Evolutionary conservation across 2,113 vertebrate genomes (phyloP).

Genomic region (Carollia perspicillata): DNA sequence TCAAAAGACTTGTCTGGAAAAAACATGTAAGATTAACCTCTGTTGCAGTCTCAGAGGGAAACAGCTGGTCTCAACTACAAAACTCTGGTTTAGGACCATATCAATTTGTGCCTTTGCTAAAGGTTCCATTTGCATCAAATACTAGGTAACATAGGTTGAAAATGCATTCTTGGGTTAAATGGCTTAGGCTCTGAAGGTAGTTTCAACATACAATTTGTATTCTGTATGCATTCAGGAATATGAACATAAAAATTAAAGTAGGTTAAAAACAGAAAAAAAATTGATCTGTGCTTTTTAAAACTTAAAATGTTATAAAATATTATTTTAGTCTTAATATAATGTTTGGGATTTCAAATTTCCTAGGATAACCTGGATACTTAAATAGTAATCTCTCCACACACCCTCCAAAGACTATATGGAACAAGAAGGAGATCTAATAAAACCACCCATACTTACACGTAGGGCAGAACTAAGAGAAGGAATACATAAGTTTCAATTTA

Average conservation of each 20-base stretch:
- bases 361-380: background rate
- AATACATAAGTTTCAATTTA: background rate
- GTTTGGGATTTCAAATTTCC: background rate
- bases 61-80: background rate
- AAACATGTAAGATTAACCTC: background rate
- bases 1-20: background rate
- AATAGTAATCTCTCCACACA: background rate
- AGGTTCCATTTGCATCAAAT: constrained; percentile 34
- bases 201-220: background rate
- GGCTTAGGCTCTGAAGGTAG: background rate
- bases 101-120: constrained; percentile 24
- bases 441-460: background rate
- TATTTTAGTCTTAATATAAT: constrained; percentile 22
- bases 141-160: background rate
- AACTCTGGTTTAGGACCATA: background rate
- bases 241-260: constrained; percentile 21
- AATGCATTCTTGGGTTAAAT: background rate
- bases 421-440: background rate
- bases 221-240: background rate
- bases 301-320: constrained; percentile 2
- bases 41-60: constrained; percentile 1
- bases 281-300: background rate
- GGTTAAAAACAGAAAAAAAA: background rate
- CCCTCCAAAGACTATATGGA: background rate
- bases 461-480: background rate